Percentiles rank a stretch among this genome's conserved stretches.
Evolutionary conservation across 2,888 invertebrate species (phyloP).

Genomic region (Nemoura dubitans): DNA sequence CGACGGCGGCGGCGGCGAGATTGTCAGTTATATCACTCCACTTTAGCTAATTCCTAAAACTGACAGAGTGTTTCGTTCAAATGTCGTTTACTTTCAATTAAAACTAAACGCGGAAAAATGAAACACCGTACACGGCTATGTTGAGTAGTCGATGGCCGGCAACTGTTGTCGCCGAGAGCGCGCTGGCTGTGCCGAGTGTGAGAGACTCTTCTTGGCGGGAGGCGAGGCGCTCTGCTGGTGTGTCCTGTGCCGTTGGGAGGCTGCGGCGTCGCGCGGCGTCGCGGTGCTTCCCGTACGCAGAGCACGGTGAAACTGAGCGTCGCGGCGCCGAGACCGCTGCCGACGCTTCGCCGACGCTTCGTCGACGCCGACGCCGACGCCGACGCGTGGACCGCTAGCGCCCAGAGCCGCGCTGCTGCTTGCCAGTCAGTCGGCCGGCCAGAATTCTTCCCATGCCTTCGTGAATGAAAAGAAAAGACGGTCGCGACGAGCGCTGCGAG

Average conservation of each 20-base stretch:
- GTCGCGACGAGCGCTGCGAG: neutral
- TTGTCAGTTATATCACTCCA: neutral
- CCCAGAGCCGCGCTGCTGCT: neutral
- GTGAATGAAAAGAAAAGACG: constrained; percentile 38
- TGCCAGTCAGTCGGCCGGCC: neutral
- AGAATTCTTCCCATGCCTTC: constrained; percentile 20
- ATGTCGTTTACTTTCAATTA: neutral
- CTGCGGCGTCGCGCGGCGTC: neutral
- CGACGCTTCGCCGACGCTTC: constrained; percentile 21
- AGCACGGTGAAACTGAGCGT: constrained; percentile 44
- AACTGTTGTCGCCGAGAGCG: no score
- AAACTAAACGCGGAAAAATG: neutral
- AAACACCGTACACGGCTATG: neutral
- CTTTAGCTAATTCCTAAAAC: neutral
- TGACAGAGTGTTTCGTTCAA: neutral
- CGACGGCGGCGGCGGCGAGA: neutral
- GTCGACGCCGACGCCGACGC: constrained; percentile 26
- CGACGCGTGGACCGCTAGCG: constrained; percentile 30
- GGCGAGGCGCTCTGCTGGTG: neutral
- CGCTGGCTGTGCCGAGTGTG: no score
- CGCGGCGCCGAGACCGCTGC: constrained; percentile 22
- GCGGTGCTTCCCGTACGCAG: constrained; percentile 36
- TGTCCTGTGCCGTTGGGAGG: neutral
- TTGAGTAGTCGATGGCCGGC: no score
- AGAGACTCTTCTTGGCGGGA: neutral